phyloP scores from a whole-genome alignment of 2,888 invertebrate genomes.

The Disparrhopalites patrizii region DNA sequence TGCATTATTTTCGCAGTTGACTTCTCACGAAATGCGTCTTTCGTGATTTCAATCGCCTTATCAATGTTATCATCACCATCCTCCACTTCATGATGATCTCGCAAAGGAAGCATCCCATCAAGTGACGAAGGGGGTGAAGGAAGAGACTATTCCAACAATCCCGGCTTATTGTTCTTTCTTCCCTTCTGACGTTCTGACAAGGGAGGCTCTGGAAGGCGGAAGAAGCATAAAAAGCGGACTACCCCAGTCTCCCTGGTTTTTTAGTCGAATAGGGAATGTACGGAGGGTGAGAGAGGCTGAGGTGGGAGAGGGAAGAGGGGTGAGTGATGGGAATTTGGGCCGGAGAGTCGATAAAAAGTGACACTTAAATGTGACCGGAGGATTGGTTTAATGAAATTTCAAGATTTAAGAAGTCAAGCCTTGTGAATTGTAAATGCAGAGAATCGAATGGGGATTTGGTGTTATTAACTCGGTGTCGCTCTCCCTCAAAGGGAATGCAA shows the following conservation, averaged over 20 bases:
- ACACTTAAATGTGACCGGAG: slow-evolving; percentile 32
- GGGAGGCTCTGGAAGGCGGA: not conserved
- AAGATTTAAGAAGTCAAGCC: slow-evolving; percentile 31
- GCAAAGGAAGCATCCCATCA: too few relatives aligned
- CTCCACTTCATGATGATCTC: too few relatives aligned
- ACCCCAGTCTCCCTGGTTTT: too few relatives aligned
- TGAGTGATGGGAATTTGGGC: slow-evolving; percentile 5
- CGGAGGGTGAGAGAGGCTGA: not conserved
- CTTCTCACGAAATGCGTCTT: not conserved
- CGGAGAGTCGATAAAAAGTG: slow-evolving; percentile 27
- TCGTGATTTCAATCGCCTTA: not conserved
- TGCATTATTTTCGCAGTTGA: too few relatives aligned
- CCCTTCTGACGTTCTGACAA: not conserved
- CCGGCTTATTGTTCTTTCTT: not conserved
- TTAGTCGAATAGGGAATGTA: too few relatives aligned
- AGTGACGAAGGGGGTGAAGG: too few relatives aligned
- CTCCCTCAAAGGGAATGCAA: not conserved
- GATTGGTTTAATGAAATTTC: slow-evolving; percentile 36
- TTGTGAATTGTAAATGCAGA: slow-evolving; percentile 4
- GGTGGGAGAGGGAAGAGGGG: not conserved
- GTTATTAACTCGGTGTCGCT: slow-evolving; percentile 22
- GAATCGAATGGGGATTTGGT: slow-evolving; percentile 30
- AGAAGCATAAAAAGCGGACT: too few relatives aligned
- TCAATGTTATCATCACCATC: not conserved
- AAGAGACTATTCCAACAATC: not conserved